A percentile compares a stretch with the other conserved stretches of the same genome.
Conservation (phyloP, 2,797 vertebrate species). For the Coreius guichenoti region DNA sequence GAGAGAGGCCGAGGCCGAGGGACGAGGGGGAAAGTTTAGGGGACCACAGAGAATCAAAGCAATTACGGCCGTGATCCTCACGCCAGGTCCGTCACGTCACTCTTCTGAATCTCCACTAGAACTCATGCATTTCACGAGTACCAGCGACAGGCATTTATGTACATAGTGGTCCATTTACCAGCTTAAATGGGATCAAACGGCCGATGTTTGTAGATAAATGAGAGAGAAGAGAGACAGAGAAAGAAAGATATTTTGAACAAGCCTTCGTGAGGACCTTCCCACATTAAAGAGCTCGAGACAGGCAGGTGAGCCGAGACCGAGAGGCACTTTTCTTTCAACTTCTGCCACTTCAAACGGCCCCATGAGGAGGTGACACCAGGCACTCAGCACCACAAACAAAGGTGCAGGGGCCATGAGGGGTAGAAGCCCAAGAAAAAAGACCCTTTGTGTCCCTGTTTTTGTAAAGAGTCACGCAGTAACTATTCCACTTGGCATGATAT, state of each 20-base stretch:
- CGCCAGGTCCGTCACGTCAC: not conserved
- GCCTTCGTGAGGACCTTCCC: conserved; percentile 59
- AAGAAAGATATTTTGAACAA: conserved; percentile 36
- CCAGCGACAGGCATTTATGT: not conserved
- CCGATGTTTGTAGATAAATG: conserved; percentile 39
- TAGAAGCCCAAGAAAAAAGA: conserved; percentile 50
- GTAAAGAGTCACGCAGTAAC: conserved; percentile 34
- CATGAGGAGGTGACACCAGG: conserved; percentile 71
- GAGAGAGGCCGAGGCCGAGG: conserved; percentile 38
- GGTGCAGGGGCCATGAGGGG: conserved; percentile 64
- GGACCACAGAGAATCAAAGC: conserved; percentile 19
- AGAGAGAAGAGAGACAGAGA: conserved; percentile 36
- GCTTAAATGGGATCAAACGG: conserved; percentile 23
- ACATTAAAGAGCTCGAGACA: conserved; percentile 76
- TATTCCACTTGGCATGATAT: not conserved
- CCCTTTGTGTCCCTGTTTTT: conserved; percentile 50
- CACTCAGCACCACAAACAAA: conserved; percentile 75
- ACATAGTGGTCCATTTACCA: conserved; percentile 19
- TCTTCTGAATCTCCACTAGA: not conserved
- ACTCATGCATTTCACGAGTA: not conserved
- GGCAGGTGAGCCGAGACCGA: conserved; percentile 72
- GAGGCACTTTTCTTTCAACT: conserved; percentile 74
- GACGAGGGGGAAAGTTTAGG: conserved; percentile 39
- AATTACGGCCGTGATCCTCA: not conserved
- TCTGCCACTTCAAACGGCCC: conserved; percentile 75